phyloP scores from a whole-genome alignment of 2,888 invertebrate species.

The Agonopterix arenella region DNA sequence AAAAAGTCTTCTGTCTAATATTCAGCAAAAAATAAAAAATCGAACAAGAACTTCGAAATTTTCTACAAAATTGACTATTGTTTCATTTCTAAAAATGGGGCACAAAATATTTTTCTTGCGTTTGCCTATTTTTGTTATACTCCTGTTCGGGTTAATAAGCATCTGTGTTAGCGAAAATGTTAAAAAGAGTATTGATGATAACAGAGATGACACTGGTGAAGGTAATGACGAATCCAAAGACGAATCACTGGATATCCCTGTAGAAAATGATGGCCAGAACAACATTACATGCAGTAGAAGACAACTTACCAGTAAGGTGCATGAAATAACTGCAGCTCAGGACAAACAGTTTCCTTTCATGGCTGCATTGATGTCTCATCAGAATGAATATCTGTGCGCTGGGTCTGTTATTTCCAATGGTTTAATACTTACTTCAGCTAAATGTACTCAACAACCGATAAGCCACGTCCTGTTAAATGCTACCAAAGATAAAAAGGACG shows the following conservation, averaged over 20 bases:
- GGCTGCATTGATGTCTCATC: conserved; percentile 55
- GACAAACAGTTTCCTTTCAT: conserved; percentile 56
- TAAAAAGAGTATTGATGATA: conserved; percentile 57
- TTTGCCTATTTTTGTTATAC: conserved; percentile 30
- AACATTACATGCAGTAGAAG: conserved; percentile 49
- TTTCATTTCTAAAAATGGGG: conserved; percentile 22
- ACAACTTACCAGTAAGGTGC: conserved; percentile 48
- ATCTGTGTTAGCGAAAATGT: conserved; percentile 40
- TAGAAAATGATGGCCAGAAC: conserved; percentile 32
- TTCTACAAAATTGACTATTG: conserved; percentile 6
- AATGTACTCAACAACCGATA: conserved; percentile 37
- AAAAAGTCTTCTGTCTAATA: conserved; percentile 2
- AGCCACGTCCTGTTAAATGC: conserved; percentile 53
- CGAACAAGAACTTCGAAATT: conserved; percentile 30
- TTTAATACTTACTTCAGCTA: conserved; percentile 52
- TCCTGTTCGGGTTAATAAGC: conserved; percentile 30
- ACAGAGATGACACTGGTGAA: conserved; percentile 48
- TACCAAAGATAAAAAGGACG: conserved; percentile 44
- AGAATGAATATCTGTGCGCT: conserved; percentile 56
- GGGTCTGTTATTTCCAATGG: conserved; percentile 56
- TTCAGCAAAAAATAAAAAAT: conserved; percentile 12
- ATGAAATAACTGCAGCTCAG: conserved; percentile 46
- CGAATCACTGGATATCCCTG: conserved; percentile 48
- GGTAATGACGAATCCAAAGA: conserved; percentile 48
- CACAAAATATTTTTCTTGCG: conserved; percentile 28